Evolutionary conservation across 2,113 vertebrate species (phyloP), one percentile per base, ranked within the genome.

Genomic region (Tyrannus savana): DNA sequence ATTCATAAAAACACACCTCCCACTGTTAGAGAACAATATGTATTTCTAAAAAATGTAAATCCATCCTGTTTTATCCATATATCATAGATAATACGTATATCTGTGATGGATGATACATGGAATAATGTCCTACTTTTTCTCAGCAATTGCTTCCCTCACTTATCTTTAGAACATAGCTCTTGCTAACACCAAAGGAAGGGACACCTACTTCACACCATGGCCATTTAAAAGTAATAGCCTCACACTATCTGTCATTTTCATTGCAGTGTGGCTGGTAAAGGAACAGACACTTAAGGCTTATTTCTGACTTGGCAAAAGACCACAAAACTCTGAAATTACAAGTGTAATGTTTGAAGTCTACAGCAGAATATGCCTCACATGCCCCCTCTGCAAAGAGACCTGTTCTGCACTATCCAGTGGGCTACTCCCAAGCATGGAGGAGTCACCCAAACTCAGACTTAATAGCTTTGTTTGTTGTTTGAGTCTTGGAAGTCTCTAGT

Each of bases 241-340:
- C 33, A 39, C 30, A 39, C 33, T 37, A 56, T 74, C 92, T 94
- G 71, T 74, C 93, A 88, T 87, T 84, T 95, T 90, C 75, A 56
- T 47, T 76, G 79, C 55, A 52, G 7, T 28, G 42, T 15, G 46
- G 37, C 64, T 82, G 80, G 53, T 79, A 85, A 82, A 82, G 50
- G 56, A 85, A 44, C 15, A 76, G 71, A 80, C 42, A 80, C 59
- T 28, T 50, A 58, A 52, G 28, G 23, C 42, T 82, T 66, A 69
- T 72, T 94, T 89, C 71, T 83, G 71, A 50, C 58, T 62, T 76
- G n/a, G 35, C 44, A 60, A 91, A 66, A 79, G 82, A 83, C 42
- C 71, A 37, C 28, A 35, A 83, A 84, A 83, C 30, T 58, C 76
- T 42, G 35, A 31, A 82, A 74, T 1, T 59, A 30, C 46, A 76